Conservation (phyloP, 2,888 invertebrate species). For the Nomada hirtipes region DNA sequence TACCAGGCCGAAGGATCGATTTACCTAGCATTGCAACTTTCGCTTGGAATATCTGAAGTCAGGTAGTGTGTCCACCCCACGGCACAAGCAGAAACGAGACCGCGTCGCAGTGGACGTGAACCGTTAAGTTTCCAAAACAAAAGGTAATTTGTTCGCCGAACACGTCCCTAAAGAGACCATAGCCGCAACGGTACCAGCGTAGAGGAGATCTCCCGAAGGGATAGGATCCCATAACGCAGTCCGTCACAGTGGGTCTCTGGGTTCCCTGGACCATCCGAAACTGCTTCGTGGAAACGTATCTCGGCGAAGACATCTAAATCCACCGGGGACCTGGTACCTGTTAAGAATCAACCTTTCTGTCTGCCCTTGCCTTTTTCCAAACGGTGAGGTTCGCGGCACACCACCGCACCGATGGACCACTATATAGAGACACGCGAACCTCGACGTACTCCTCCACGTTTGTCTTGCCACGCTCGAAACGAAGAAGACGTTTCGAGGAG, state of each 20-base stretch:
- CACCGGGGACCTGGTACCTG: constrained; percentile 62
- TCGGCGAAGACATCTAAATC: constrained; percentile 77
- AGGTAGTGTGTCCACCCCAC: not conserved
- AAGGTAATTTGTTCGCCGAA: constrained; percentile 81
- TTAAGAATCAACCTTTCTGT: constrained; percentile 56
- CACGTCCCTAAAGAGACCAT: constrained; percentile 78
- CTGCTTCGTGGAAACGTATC: constrained; percentile 81
- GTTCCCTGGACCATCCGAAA: constrained; percentile 70
- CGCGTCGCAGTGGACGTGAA: constrained; percentile 46
- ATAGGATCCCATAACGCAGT: constrained; percentile 72
- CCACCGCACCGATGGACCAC: constrained; percentile 4
- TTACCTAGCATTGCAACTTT: not conserved
- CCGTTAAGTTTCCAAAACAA: constrained; percentile 79
- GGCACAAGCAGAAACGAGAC: not conserved
- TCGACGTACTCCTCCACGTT: not conserved
- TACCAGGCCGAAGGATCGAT: too few species aligned
- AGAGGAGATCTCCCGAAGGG: constrained; percentile 63
- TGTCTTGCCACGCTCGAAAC: not conserved
- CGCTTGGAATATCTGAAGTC: not conserved
- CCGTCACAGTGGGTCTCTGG: constrained; percentile 75
- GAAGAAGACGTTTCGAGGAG: not conserved
- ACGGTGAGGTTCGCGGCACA: constrained; percentile 15
- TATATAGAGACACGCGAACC: not conserved
- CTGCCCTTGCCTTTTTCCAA: constrained; percentile 37
- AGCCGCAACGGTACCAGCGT: constrained; percentile 75